A percentile compares a stretch with the other conserved stretches of the same genome.
phyloP scores from a whole-genome alignment of 2,113 vertebrate species.

The Grus americana region DNA sequence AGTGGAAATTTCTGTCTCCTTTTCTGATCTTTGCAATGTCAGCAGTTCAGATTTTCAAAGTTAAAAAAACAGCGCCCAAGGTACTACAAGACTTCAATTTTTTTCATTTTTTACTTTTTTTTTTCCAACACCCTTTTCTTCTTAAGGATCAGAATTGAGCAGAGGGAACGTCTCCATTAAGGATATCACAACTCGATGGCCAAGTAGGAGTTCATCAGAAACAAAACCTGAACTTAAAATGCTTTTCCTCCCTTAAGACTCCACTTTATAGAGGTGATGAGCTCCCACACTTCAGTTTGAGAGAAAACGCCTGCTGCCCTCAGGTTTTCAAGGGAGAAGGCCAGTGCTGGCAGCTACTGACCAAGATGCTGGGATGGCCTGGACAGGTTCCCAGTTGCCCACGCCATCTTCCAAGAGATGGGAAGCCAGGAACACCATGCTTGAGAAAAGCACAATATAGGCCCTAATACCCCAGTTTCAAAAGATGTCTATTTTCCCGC shows the following conservation, averaged over 20 bases:
- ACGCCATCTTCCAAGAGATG: background rate
- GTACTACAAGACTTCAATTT: background rate
- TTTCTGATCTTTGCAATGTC: conserved; percentile 8
- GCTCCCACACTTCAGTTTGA: background rate
- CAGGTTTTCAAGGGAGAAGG: background rate
- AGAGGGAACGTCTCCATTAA: background rate
- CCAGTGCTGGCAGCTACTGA: background rate
- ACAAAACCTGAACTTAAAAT: background rate
- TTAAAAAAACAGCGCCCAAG: background rate
- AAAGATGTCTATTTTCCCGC: background rate
- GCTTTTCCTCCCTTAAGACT: background rate
- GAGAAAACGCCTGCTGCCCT: background rate
- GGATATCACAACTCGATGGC: background rate
- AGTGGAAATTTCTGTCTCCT: conserved; percentile 35
- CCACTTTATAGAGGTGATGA: background rate
- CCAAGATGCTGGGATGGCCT: background rate
- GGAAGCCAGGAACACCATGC: background rate
- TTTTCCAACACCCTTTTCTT: background rate
- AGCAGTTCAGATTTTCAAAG: conserved; percentile 22
- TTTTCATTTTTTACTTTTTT: background rate
- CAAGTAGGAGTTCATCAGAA: background rate
- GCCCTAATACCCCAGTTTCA: background rate
- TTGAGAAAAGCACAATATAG: background rate
- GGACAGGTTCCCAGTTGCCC: background rate
- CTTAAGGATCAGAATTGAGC: background rate